Evolutionary conservation across 2,888 invertebrate genomes (phyloP).

Genomic region (Periphyllus acericola): DNA sequence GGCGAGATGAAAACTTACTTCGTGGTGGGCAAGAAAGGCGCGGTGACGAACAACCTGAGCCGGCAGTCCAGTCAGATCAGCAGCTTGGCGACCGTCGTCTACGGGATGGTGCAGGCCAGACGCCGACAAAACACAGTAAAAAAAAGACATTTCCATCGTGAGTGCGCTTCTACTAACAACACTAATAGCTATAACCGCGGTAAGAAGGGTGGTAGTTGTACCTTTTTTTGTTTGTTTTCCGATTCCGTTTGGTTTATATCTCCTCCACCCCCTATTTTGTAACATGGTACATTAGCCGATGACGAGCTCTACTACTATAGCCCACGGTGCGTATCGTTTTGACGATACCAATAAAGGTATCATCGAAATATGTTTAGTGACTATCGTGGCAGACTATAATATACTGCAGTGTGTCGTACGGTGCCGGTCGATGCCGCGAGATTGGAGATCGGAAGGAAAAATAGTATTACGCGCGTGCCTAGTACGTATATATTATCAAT

Average conservation of each 20-base stretch:
- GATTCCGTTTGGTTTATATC: neutral
- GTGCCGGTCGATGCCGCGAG: too few species aligned
- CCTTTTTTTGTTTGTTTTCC: neutral
- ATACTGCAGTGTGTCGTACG: too few species aligned
- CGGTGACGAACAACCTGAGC: conserved; percentile 72
- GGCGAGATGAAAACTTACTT: conserved; percentile 97
- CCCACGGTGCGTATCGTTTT: too few species aligned
- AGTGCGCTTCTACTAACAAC: conserved; percentile 62
- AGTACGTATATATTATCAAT: neutral
- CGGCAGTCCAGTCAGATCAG: conserved; percentile 79
- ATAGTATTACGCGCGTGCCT: too few species aligned
- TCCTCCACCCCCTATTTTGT: neutral
- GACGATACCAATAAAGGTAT: too few species aligned
- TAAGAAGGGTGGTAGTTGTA: neutral
- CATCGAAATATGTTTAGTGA: neutral
- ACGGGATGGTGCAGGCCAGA: conserved; percentile 86
- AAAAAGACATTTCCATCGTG: conserved; percentile 64
- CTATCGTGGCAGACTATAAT: neutral
- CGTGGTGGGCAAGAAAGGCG: conserved; percentile 76
- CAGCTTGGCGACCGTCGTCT: conserved; percentile 87
- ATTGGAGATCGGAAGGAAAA: too few species aligned
- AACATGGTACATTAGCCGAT: neutral
- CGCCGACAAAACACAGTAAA: conserved; percentile 72
- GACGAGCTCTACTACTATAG: too few species aligned
- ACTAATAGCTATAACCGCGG: conserved; percentile 34